Percentiles rank a stretch among this genome's conserved stretches.
phyloP scores from a whole-genome alignment of 2,113 vertebrate genomes.

The Aspiorhynchus laticeps region DNA sequence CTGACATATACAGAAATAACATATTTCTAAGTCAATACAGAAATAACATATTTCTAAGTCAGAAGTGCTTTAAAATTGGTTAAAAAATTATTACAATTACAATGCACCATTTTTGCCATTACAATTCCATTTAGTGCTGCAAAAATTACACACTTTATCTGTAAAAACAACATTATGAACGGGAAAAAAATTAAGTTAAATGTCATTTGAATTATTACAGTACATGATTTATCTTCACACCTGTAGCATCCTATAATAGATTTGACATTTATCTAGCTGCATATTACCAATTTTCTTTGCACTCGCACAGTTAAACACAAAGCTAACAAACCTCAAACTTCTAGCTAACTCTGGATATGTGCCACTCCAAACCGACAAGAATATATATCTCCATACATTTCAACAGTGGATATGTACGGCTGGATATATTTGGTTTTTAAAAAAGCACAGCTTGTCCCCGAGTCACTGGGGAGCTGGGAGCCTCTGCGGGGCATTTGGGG shows the following conservation, averaged over 20 bases:
- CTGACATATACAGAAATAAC: not conserved
- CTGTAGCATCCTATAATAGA: not conserved
- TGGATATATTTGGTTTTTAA: conserved; percentile 2
- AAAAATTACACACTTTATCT: not conserved
- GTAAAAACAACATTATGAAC: not conserved
- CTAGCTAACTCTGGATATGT: not conserved
- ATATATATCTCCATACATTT: conserved; percentile 9
- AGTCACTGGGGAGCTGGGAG: conserved; percentile 35
- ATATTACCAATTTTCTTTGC: not conserved
- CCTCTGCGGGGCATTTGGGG: conserved; percentile 42
- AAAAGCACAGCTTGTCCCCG: conserved; percentile 27
- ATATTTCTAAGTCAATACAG: not conserved
- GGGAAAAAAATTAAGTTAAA: no score
- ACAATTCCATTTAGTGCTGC: not conserved
- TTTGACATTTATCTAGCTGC: not conserved
- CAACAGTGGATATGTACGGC: conserved; percentile 1
- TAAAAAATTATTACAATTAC: not conserved
- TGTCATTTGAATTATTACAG: not conserved
- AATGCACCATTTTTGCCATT: not conserved
- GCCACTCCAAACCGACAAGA: conserved; percentile 12
- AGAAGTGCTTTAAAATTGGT: not conserved
- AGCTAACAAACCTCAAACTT: not conserved
- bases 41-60: not conserved
- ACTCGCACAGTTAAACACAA: not conserved
- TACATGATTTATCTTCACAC: not conserved